These are phyloP conservation scores for Aphis craccivora DNA, from an alignment of 1,140 invertebrate genomes.

Conservation along the genomic window DNA sequence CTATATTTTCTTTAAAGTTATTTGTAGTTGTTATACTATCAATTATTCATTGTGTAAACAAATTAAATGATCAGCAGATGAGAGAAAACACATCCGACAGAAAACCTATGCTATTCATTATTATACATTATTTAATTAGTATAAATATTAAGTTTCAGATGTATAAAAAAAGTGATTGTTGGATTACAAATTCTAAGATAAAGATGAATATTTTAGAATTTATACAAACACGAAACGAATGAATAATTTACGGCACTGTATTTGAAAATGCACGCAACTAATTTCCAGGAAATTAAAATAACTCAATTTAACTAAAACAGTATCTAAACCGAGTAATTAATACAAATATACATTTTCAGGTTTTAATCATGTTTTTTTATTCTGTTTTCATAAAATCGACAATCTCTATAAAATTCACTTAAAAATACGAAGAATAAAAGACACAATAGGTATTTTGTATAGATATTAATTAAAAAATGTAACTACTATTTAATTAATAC, in stretches of 20 bases:
- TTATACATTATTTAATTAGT: too few relatives aligned
- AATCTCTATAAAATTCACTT: not conserved
- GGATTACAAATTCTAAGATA: too few relatives aligned
- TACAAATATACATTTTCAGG: not conserved
- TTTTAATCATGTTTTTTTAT: not conserved
- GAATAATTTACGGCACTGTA: not conserved
- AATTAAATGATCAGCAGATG: too few relatives aligned
- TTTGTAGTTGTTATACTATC: not conserved
- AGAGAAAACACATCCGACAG: too few relatives aligned
- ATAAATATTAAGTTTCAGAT: too few relatives aligned
- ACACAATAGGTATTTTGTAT: not conserved
- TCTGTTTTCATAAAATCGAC: not conserved
- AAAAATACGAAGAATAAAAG: not conserved
- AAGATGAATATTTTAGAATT: too few relatives aligned
- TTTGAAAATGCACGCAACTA: not conserved
- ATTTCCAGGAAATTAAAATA: not conserved
- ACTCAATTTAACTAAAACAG: not conserved
- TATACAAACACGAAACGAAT: too few relatives aligned
- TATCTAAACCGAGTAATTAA: not conserved
- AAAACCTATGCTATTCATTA: too few relatives aligned
- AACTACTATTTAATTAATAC: not conserved
- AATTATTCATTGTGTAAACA: not conserved
- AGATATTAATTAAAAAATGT: not conserved
- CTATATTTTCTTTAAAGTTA: not conserved
- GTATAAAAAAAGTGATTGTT: too few relatives aligned